A percentile compares a stretch with the other conserved stretches of the same genome.
Evolutionary conservation across 1,140 invertebrate genomes (phyloP).

Genomic region (Bemisia tabaci): DNA sequence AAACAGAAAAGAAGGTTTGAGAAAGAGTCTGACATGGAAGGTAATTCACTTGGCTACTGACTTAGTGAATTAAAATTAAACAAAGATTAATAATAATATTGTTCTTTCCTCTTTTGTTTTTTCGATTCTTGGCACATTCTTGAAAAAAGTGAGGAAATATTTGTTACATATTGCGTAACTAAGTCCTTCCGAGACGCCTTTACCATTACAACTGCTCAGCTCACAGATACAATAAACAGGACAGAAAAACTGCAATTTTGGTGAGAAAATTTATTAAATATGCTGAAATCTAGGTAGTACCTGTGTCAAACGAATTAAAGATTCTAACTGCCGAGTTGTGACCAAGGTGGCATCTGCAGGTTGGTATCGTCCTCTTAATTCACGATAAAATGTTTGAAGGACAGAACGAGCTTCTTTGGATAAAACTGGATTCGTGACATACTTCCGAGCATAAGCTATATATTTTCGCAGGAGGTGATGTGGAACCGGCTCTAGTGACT

Average conservation of each 20-base stretch:
- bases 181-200: too few relatives aligned
- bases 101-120: too few relatives aligned
- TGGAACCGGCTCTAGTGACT: constrained; percentile 56
- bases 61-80: not conserved
- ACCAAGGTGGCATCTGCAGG: constrained; percentile 48
- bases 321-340: constrained; percentile 74
- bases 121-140: too few relatives aligned
- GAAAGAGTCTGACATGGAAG: not conserved
- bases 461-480: constrained; percentile 69
- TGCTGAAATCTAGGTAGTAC: constrained; percentile 31
- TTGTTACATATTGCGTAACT: too few relatives aligned
- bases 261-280: not conserved
- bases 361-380: constrained; percentile 54
- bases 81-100: too few relatives aligned
- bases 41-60: not conserved
- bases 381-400: constrained; percentile 69
- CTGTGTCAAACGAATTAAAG: constrained; percentile 73
- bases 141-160: too few relatives aligned
- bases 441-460: constrained; percentile 78
- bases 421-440: constrained; percentile 63
- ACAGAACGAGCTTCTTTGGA: constrained; percentile 49
- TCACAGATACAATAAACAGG: not conserved
- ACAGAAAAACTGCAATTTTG: not conserved
- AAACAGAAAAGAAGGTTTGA: not conserved
- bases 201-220: too few relatives aligned